Base-by-base conservation (phyloP, 2,888 invertebrate genomes). In the Meganola albula region DNA sequence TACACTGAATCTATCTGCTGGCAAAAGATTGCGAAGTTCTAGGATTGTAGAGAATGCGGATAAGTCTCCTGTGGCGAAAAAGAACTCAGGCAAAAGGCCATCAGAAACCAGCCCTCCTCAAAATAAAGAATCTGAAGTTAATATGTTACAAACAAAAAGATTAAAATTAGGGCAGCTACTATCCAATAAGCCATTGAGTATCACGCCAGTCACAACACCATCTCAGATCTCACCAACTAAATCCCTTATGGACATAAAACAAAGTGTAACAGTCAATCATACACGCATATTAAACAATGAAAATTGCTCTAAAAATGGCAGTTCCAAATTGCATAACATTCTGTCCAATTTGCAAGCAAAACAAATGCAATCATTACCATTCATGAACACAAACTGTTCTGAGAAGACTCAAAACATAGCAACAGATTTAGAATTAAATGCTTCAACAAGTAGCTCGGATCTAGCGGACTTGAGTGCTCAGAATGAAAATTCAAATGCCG, bases 251-350 rank as follows among this genome's bases (percentile, higher is more conserved):
- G 74, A 77, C 40, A 54, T 60, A 14, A 76, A 69, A 55, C 74
- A 68, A 48, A 60, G 45, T 20, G 54, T 48, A 18, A 53, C 54
- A 27, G 55, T 67, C 1, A 79, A 78, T 57, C 78, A 79, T 53
- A 58, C 74, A 20, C 44, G n/a, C n/a, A n/a, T 80, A 13, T 51
- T 82, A 34, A 82, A 80, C 50, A 85, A 79, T 48, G 80, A 84
- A 48, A 84, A 79, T 44, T 76, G 78, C 57, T 73, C 86, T 8
- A 87, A 87, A 54, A 87, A 87, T 64, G 87, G 86, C n/a, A 85
- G 84, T 52, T 85, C 87, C 1, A 85, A 85, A 48, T 56, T 87
- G 44, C 85, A 83, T 40, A 84, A 78, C 48, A 86, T 87, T 49
- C 55, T 86, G 21, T 74, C 82, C 3, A 84, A 78, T 56, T 67